These are phyloP conservation scores for Chironomus striatipennis DNA, from an alignment of 1,140 invertebrate species.

Conservation along the genomic window DNA sequence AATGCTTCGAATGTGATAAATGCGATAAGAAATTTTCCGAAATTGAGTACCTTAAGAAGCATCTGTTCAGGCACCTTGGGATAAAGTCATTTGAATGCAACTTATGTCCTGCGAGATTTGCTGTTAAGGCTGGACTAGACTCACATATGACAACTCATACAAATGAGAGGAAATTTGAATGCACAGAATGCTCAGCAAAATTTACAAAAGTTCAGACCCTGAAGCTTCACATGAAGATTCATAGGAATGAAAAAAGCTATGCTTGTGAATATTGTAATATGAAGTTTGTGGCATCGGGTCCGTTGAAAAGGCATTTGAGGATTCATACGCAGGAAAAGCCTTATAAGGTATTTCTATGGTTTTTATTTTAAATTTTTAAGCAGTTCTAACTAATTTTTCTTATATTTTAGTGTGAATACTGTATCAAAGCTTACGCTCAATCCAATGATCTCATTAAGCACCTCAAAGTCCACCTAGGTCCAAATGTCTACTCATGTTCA, in stretches of 20 bases:
- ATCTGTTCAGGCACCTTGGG: not conserved
- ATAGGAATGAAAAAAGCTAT: conserved; percentile 40
- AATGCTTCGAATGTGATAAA: not conserved
- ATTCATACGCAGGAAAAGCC: not conserved
- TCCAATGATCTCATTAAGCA: conserved; percentile 17
- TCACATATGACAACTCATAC: conserved; percentile 56
- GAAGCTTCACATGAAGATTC: conserved; percentile 54
- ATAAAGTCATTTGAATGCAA: not conserved
- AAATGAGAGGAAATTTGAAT: conserved; percentile 51
- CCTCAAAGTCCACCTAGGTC: conserved; percentile 32
- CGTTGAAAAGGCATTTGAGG: not conserved
- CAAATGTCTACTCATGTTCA: conserved; percentile 42
- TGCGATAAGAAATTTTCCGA: conserved; percentile 17
- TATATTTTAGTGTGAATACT: conserved; percentile 13
- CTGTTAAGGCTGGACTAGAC: conserved; percentile 44
- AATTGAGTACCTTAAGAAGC: conserved; percentile 16
- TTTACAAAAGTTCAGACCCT: conserved; percentile 58
- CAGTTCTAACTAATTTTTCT: not conserved
- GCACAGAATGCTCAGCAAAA: conserved; percentile 47
- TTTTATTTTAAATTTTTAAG: not conserved
- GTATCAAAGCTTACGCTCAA: not conserved
- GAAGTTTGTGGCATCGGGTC: conserved; percentile 30
- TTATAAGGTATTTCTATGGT: not conserved
- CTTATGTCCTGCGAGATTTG: not conserved
- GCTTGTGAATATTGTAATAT: conserved; percentile 39